Conservation (phyloP, 2,797 vertebrate species). For the Ctenopoma multispine region DNA sequence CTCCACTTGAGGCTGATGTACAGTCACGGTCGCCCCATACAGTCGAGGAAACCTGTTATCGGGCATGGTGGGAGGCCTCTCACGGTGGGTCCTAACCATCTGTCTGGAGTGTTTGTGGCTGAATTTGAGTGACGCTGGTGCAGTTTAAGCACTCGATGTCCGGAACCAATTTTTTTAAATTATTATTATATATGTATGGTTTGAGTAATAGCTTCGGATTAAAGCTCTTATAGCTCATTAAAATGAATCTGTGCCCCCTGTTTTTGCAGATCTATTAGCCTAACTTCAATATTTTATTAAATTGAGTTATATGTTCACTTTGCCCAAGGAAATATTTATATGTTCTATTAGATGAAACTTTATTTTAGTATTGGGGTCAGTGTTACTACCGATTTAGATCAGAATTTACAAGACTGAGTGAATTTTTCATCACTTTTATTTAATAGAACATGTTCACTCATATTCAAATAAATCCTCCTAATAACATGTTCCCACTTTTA, state of each 20-base stretch:
- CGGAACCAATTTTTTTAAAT: not conserved
- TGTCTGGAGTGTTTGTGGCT: slow-evolving; percentile 48
- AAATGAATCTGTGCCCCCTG: not conserved
- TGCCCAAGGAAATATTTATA: slow-evolving; percentile 23
- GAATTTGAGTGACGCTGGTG: slow-evolving; percentile 43
- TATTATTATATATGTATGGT: not conserved
- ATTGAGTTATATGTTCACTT: slow-evolving; percentile 14
- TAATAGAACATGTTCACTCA: not conserved
- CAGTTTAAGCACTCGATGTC: slow-evolving; percentile 9
- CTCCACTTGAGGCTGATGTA: slow-evolving; percentile 64
- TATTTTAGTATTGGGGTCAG: slow-evolving; percentile 18
- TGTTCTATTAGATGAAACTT: slow-evolving; percentile 14
- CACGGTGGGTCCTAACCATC: slow-evolving; percentile 52
- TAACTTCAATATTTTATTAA: slow-evolving; percentile 9
- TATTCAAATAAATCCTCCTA: not conserved
- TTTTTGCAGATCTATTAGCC: not conserved
- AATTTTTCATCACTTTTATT: not conserved
- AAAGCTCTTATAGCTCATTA: not conserved
- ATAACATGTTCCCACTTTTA: not conserved
- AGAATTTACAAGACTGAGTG: not conserved
- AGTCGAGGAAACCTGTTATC: slow-evolving; percentile 66
- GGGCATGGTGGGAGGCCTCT: slow-evolving; percentile 48
- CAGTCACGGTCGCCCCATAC: slow-evolving; percentile 46
- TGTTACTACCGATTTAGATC: slow-evolving; percentile 1
- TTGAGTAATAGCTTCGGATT: not conserved